Evolutionary conservation across 2,888 invertebrate genomes (phyloP), one percentile per base, ranked within the genome.

Genomic region (Pristionchus arcanus): DNA sequence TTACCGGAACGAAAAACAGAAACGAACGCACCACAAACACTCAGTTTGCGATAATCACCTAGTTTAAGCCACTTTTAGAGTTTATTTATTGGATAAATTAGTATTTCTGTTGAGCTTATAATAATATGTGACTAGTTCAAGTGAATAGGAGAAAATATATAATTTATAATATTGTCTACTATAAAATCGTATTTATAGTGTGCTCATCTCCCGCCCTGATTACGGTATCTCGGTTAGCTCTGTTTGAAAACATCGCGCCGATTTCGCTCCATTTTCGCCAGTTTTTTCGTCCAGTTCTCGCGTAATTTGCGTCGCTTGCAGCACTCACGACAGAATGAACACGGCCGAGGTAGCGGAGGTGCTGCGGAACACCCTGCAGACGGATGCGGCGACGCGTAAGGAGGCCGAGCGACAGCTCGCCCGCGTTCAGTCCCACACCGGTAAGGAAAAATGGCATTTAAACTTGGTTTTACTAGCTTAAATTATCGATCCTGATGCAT

Each of bases 301-400:
- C 11, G 34, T 53, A 66, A 37, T 37, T 63, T 34, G 19, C 21
- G n/a, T 87, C 25, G 59, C n/a, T 63, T 87, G 42, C 68, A 68
- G 37, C 87, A 42, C 55, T 53, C n/a, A 34, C 31, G 25, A 25
- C n/a, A 42, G 21, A 9, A 83, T 81, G 89, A 81, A 84, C 34
- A 53, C 71, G 91, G 90, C 91, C 59, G 91, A 92, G 89, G 90
- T 93, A 31, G 91, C 92, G n/a, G 68, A 89, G 34, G 90, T 91
- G n/a, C 93, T 96, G 66, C 94, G 95, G 90, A 94, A 95, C 90
- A 96, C 96, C 0, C 92, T 96, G 59, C 94, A 95, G 55, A 94
- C 95, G 37, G 95, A 95, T 87, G 93, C 94, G 19, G 91, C 92
- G 7, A 93, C 94, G 21, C 92, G 96, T 87, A 94, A 94, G 89